These are phyloP conservation scores for Gallinago stenura DNA, from an alignment of 2,797 vertebrate genomes.

Conservation along the genomic window DNA sequence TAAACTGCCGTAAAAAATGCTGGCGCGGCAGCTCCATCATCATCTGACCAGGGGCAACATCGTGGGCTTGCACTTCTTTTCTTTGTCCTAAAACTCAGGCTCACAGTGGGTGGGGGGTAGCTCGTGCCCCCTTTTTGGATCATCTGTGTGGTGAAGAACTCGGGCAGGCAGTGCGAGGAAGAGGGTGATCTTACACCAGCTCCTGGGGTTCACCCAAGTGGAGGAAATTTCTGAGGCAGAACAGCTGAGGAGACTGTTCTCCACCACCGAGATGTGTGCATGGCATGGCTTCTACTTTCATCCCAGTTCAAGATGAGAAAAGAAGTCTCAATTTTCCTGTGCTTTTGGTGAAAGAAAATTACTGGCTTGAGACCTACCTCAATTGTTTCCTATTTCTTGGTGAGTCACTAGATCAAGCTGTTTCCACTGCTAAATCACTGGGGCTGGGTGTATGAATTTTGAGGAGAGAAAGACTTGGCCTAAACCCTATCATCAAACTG, in stretches of 20 bases:
- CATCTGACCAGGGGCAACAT: background rate
- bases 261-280: background rate
- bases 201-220: background rate
- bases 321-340: background rate
- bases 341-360: background rate
- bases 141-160: background rate
- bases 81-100: background rate
- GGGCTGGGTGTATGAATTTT: background rate
- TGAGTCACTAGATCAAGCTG: background rate
- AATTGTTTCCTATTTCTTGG: background rate
- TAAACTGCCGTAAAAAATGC: slow-evolving; percentile 76
- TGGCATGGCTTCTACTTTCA: background rate
- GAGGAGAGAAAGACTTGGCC: background rate
- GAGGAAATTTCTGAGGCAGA: background rate
- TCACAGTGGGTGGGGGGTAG: background rate
- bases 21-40: slow-evolving; percentile 53
- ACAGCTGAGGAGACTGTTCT: background rate
- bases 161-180: background rate
- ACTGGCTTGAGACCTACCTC: background rate
- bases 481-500: background rate
- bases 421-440: background rate
- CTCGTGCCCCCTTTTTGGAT: background rate
- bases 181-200: rapidly evolving
- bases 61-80: background rate
- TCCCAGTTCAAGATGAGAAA: background rate